Evolutionary conservation across 2,888 invertebrate species (phyloP).

Genomic region (Hyalella azteca): DNA sequence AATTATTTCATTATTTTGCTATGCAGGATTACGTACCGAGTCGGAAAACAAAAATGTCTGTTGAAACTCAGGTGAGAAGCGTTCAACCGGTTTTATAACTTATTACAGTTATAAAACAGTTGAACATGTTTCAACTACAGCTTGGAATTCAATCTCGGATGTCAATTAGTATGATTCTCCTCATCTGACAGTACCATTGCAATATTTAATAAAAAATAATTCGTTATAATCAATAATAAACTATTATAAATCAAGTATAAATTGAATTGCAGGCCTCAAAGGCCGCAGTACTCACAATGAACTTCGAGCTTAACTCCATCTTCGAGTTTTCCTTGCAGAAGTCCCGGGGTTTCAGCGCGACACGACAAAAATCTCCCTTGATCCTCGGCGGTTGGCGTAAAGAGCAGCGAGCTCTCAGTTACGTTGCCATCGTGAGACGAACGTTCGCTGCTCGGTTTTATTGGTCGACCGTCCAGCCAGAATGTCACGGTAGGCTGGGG

Average conservation of each 20-base stretch:
- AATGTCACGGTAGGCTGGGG: constrained; percentile 50
- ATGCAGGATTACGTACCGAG: too few relatives aligned
- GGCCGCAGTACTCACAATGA: constrained; percentile 49
- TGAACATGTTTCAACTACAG: too few relatives aligned
- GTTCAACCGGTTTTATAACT: too few relatives aligned
- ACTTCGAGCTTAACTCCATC: constrained; percentile 49
- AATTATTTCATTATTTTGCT: too few relatives aligned
- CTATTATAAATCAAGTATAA: neutral
- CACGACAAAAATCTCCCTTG: constrained; percentile 54
- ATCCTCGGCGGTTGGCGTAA: constrained; percentile 45
- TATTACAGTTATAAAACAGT: too few relatives aligned
- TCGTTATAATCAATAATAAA: too few relatives aligned
- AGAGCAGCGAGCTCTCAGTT: constrained; percentile 51
- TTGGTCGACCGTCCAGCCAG: constrained; percentile 52
- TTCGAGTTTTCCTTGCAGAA: constrained; percentile 49
- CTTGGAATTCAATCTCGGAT: too few relatives aligned
- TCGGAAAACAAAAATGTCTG: too few relatives aligned
- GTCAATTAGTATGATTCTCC: too few relatives aligned
- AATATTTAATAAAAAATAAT: too few relatives aligned
- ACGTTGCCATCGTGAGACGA: constrained; percentile 47
- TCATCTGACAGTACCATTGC: too few relatives aligned
- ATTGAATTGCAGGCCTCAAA: neutral
- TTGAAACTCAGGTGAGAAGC: too few relatives aligned
- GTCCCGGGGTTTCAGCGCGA: constrained; percentile 53
- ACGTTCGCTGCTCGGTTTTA: constrained; percentile 42